Conservation (phyloP, 1,140 invertebrate species). For the Heliconius himera region DNA sequence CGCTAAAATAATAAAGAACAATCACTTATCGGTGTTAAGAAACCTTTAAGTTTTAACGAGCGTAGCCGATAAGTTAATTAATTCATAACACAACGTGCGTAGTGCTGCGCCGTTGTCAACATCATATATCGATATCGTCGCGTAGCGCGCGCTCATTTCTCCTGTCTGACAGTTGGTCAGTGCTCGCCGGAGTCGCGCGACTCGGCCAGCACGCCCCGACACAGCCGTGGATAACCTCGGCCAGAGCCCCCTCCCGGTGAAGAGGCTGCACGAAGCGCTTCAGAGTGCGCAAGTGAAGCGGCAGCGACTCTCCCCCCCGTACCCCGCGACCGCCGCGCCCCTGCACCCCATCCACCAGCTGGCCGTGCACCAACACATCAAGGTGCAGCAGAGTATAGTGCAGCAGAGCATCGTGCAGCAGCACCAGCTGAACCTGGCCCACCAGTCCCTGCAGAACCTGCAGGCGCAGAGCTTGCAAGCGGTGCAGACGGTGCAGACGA, state of each 20-base stretch:
- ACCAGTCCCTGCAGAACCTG: conserved; percentile 73
- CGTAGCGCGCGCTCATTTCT: conserved; percentile 55
- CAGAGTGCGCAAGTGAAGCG: conserved; percentile 78
- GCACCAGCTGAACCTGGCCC: conserved; percentile 74
- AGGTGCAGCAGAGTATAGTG: conserved; percentile 77
- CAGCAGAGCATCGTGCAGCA: conserved; percentile 78
- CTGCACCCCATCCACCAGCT: conserved; percentile 75
- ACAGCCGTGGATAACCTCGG: conserved; percentile 80
- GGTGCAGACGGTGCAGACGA: conserved; percentile 35
- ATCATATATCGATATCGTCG: conserved; percentile 56
- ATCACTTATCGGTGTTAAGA: conserved; percentile 49
- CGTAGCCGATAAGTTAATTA: conserved; percentile 51
- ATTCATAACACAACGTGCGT: conserved; percentile 52
- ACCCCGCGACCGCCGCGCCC: conserved; percentile 61
- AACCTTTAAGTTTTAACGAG: conserved; percentile 45
- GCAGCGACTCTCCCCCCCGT: conserved; percentile 76
- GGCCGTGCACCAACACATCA: conserved; percentile 76
- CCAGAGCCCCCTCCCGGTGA: conserved; percentile 77
- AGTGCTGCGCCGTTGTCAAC: conserved; percentile 60
- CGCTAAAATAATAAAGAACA: conserved; percentile 56
- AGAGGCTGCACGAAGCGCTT: conserved; percentile 79
- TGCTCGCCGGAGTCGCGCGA: conserved; percentile 77
- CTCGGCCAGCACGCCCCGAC: conserved; percentile 76
- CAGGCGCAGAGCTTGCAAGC: conserved; percentile 64
- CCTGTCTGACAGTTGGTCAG: conserved; percentile 67